phyloP scores from a whole-genome alignment of 2,888 invertebrate species.

The Linnaemya vulpina region DNA sequence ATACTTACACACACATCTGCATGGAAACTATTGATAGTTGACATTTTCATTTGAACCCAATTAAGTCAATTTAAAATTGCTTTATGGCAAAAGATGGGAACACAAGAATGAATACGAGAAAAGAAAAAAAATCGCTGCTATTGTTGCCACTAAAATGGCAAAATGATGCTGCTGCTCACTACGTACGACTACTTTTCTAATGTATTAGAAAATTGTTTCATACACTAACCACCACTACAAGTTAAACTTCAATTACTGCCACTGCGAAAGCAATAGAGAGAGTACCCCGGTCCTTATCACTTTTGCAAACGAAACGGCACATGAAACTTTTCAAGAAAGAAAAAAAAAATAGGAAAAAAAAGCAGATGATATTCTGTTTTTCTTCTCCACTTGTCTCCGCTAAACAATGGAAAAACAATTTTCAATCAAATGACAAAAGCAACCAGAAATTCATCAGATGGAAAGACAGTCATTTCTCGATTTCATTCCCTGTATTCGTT shows the following conservation, averaged over 20 bases:
- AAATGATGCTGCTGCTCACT: constrained; percentile 45
- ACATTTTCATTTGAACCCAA: constrained; percentile 81
- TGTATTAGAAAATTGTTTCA: constrained; percentile 28
- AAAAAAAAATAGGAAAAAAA: neutral
- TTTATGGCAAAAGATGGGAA: constrained; percentile 53
- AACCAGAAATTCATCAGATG: constrained; percentile 70
- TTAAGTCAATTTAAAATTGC: constrained; percentile 76
- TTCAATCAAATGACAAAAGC: constrained; percentile 69
- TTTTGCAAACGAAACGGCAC: constrained; percentile 42
- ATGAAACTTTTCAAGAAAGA: constrained; percentile 8
- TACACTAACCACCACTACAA: constrained; percentile 22
- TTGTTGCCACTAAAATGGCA: constrained; percentile 60
- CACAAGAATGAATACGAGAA: constrained; percentile 25
- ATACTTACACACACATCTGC: constrained; percentile 2
- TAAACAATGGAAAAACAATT: constrained; percentile 67
- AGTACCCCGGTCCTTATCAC: constrained; percentile 25
- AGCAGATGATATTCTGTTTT: constrained; percentile 1
- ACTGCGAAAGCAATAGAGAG: constrained; percentile 14
- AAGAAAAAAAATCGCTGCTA: constrained; percentile 11
- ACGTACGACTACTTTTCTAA: neutral
- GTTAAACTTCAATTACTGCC: constrained; percentile 14
- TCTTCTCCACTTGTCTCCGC: constrained; percentile 34
- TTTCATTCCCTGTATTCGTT: constrained; percentile 33
- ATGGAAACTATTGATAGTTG: constrained; percentile 75
- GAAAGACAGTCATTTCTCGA: constrained; percentile 66